A percentile compares a stretch with the other conserved stretches of the same genome.
phyloP scores from a whole-genome alignment of 2,797 vertebrate genomes.

The Scleropages formosus region DNA sequence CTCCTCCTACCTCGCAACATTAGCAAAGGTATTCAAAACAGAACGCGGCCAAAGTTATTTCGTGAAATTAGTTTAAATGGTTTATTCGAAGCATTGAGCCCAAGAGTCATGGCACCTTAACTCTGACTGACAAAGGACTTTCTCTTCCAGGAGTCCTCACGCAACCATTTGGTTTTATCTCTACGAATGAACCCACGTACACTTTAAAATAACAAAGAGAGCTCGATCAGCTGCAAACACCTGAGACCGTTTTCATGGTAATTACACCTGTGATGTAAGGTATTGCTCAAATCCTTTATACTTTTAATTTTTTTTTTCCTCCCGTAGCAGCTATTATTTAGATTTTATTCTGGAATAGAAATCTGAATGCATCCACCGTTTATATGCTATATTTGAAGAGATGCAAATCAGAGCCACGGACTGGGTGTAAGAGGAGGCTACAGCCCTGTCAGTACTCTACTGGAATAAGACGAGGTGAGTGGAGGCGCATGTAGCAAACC shows the following conservation, averaged over 20 bases:
- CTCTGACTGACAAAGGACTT: too few relatives aligned
- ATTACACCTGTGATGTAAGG: background rate
- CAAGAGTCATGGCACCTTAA: too few relatives aligned
- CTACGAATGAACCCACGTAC: background rate
- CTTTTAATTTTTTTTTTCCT: background rate
- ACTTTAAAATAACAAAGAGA: background rate
- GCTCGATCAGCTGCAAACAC: background rate
- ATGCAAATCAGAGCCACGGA: background rate
- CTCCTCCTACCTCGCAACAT: too few relatives aligned
- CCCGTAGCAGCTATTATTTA: background rate
- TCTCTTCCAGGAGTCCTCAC: too few relatives aligned
- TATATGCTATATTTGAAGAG: too few relatives aligned
- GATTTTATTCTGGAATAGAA: background rate
- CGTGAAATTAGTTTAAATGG: too few relatives aligned
- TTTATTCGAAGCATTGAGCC: too few relatives aligned
- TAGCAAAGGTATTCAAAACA: too few relatives aligned
- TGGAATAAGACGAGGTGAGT: background rate
- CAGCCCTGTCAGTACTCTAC: too few relatives aligned
- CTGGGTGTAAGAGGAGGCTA: background rate
- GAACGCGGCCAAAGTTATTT: too few relatives aligned
- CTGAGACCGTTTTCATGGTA: background rate
- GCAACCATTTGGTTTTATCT: background rate
- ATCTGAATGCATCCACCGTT: background rate
- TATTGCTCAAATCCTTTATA: background rate
- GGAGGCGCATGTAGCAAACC: slow-evolving; percentile 39